A percentile compares a stretch with the other conserved stretches of the same genome.
Evolutionary conservation across 2,888 invertebrate genomes (phyloP).

Genomic region (Morpho deidamia): DNA sequence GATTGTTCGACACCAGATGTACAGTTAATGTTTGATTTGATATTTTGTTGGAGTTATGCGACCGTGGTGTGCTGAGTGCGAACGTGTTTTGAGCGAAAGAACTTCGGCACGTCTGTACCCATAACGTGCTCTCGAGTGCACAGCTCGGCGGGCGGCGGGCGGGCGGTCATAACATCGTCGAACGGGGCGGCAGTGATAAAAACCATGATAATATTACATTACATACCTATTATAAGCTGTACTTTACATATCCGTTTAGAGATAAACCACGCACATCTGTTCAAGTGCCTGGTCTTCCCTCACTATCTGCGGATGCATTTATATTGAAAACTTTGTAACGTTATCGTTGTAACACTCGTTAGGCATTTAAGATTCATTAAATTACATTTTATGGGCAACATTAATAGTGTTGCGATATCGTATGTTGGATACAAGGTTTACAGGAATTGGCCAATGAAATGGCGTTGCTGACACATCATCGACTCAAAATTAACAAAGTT

Average conservation of each 20-base stretch:
- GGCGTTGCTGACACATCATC: slow-evolving; percentile 47
- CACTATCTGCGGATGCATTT: slow-evolving; percentile 14
- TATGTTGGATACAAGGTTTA: not conserved
- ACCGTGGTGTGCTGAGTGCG: slow-evolving; percentile 42
- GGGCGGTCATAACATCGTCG: slow-evolving; percentile 54
- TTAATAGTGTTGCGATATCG: slow-evolving; percentile 5
- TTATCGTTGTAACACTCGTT: not conserved
- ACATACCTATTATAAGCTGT: slow-evolving; percentile 61
- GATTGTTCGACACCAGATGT: slow-evolving; percentile 59
- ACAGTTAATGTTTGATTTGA: slow-evolving; percentile 69
- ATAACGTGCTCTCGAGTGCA: slow-evolving; percentile 36
- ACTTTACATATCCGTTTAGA: slow-evolving; percentile 51
- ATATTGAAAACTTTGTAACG: not conserved
- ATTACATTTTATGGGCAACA: not conserved
- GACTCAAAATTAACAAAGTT: slow-evolving; percentile 54
- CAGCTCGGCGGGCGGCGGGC: slow-evolving; percentile 30
- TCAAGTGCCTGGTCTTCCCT: slow-evolving; percentile 34
- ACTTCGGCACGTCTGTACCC: slow-evolving; percentile 38
- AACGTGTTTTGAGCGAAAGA: slow-evolving; percentile 42
- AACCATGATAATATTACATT: slow-evolving; percentile 60
- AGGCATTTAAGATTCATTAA: not conserved
- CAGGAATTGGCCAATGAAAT: slow-evolving; percentile 27
- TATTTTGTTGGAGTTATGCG: slow-evolving; percentile 33
- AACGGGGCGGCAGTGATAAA: slow-evolving; percentile 56
- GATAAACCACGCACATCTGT: slow-evolving; percentile 59